Conservation (phyloP, 2,797 vertebrate genomes). For the Pipistrellus kuhlii region DNA sequence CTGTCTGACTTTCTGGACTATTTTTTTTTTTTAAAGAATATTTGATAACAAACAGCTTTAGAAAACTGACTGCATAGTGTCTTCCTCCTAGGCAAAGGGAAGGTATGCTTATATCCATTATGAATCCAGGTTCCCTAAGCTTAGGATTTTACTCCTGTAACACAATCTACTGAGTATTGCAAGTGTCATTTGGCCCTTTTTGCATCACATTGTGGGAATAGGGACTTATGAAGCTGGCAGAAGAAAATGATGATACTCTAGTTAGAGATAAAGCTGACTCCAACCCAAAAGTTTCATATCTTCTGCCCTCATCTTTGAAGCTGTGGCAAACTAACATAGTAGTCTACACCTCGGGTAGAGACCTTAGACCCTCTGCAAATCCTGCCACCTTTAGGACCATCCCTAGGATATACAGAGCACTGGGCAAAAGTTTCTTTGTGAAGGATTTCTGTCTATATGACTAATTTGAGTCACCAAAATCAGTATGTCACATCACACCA, state of each 20-base stretch:
- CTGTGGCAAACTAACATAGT: not conserved
- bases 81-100: not conserved
- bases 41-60: not conserved
- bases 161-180: not conserved
- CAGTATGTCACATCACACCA: not conserved
- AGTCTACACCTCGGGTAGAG: not conserved
- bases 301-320: not conserved
- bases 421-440: not conserved
- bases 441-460: not conserved
- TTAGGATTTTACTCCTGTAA: constrained; percentile 6
- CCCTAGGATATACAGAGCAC: not conserved
- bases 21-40: not conserved
- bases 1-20: not conserved
- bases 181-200: not conserved
- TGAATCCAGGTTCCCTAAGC: not conserved
- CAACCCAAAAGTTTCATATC: not conserved
- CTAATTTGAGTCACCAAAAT: not conserved
- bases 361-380: not conserved
- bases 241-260: not conserved
- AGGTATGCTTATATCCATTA: not conserved
- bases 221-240: not conserved
- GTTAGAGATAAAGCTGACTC: not conserved
- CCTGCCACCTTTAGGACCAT: not conserved
- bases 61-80: not conserved
- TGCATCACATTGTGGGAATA: not conserved